These are phyloP conservation scores for Synanthedon formicaeformis DNA, from an alignment of 2,888 invertebrate genomes.

Conservation along the genomic window DNA sequence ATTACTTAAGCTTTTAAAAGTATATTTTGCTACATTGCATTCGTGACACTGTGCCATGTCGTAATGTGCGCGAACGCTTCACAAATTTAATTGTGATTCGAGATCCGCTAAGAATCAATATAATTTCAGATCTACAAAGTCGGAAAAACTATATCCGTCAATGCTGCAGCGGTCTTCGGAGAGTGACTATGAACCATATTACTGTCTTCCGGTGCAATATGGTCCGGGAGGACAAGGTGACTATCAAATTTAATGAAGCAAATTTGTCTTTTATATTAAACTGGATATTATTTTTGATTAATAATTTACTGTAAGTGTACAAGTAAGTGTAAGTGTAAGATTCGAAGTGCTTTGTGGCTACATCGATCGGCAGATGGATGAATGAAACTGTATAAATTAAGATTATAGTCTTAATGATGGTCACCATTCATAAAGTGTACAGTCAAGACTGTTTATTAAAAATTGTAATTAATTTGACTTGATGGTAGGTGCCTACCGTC, in stretches of 20 bases:
- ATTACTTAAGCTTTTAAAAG: too few species aligned
- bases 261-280: constrained; percentile 14
- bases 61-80: constrained; percentile 16
- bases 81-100: constrained; percentile 1
- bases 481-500: too few species aligned
- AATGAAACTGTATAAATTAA: too few species aligned
- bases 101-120: constrained; percentile 2
- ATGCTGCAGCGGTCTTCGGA: constrained; percentile 87
- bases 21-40: constrained; percentile 16
- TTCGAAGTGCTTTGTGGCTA: too few species aligned
- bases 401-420: too few species aligned
- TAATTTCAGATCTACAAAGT: constrained; percentile 87
- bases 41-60: constrained; percentile 19
- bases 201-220: constrained; percentile 81
- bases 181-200: constrained; percentile 88
- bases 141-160: constrained; percentile 93
- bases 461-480: too few species aligned
- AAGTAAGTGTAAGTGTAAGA: too few species aligned
- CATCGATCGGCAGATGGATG: too few species aligned
- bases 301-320: not conserved
- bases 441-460: too few species aligned
- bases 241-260: not conserved
- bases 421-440: too few species aligned
- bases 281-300: too few species aligned
- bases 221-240: constrained; percentile 74